A percentile compares a stretch with the other conserved stretches of the same genome.
Conservation (phyloP, 2,113 vertebrate genomes). For the Ictalurus punctatus region DNA sequence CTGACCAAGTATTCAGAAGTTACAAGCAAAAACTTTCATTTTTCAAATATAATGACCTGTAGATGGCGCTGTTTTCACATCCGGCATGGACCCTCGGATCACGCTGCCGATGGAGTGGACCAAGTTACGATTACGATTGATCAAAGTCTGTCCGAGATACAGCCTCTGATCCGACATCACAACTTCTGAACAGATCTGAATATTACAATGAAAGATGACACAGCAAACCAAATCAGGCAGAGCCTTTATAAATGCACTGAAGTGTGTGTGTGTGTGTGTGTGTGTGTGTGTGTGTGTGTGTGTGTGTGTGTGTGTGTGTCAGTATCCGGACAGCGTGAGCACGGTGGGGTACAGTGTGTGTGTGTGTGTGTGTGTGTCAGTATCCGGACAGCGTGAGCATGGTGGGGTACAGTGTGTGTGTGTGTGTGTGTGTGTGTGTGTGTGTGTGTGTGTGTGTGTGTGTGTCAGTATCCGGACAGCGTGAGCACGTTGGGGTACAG, state of each 20-base stretch:
- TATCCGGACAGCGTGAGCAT: constrained; percentile 71
- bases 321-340: no score
- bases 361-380: constrained; percentile 42
- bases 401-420: constrained; percentile 61
- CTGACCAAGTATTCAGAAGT: no score
- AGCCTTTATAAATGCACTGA: neutral
- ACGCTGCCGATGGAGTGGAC: no score
- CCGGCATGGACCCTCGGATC: no score
- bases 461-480: constrained; percentile 58
- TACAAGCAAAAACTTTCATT: no score
- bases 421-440: constrained; percentile 11
- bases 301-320: neutral
- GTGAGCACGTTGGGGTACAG: constrained; percentile 42
- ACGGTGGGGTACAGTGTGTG: no score
- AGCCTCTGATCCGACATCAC: no score
- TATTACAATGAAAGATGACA: neutral
- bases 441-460: constrained; percentile 14
- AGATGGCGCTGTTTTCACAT: no score
- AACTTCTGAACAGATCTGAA: no score
- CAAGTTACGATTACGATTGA: no score
- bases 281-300: neutral
- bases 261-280: neutral
- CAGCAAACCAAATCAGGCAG: neutral
- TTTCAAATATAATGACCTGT: no score
- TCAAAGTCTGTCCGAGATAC: no score